These are phyloP conservation scores for Drosophila paulistorum DNA, from an alignment of 1,140 invertebrate species.

Conservation along the genomic window DNA sequence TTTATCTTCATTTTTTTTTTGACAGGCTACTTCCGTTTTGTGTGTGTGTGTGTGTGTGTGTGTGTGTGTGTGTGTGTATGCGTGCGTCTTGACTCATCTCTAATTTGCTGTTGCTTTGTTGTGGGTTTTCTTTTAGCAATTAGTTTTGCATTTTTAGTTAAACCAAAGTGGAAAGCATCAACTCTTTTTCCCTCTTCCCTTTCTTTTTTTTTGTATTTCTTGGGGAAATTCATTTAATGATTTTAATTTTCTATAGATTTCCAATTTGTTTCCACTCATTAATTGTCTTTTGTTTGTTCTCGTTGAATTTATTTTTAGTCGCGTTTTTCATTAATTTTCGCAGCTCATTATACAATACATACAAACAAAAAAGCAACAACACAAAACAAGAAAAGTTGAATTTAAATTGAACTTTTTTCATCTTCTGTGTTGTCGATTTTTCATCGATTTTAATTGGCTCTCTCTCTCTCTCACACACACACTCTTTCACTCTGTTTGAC, in stretches of 20 bases:
- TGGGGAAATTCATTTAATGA: constrained; percentile 1
- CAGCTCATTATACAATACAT: constrained; percentile 60
- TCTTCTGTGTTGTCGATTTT: constrained; percentile 30
- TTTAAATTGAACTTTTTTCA: constrained; percentile 32
- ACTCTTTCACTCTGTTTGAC: constrained; percentile 26
- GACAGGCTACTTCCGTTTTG: constrained; percentile 18
- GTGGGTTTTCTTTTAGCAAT: constrained; percentile 59
- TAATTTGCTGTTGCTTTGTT: constrained; percentile 63
- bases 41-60: constrained; percentile 14
- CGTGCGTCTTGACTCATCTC: constrained; percentile 24
- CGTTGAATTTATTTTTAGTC: constrained; percentile 47
- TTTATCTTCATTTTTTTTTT: background rate
- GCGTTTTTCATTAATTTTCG: constrained; percentile 59
- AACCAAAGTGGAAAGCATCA: constrained; percentile 10
- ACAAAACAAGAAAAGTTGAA: constrained; percentile 19
- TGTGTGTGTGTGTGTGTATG: constrained; percentile 7
- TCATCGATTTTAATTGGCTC: constrained; percentile 57
- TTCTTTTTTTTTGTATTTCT: background rate
- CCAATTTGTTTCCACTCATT: constrained; percentile 51
- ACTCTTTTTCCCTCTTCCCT: background rate
- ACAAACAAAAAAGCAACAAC: constrained; percentile 7
- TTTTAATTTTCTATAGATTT: constrained; percentile 32
- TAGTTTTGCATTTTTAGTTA: constrained; percentile 63
- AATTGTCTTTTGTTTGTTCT: constrained; percentile 65
- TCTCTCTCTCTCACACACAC: background rate